These are phyloP conservation scores for Parnassius orleans DNA, from an alignment of 2,888 invertebrate species.

Conservation along the genomic window DNA sequence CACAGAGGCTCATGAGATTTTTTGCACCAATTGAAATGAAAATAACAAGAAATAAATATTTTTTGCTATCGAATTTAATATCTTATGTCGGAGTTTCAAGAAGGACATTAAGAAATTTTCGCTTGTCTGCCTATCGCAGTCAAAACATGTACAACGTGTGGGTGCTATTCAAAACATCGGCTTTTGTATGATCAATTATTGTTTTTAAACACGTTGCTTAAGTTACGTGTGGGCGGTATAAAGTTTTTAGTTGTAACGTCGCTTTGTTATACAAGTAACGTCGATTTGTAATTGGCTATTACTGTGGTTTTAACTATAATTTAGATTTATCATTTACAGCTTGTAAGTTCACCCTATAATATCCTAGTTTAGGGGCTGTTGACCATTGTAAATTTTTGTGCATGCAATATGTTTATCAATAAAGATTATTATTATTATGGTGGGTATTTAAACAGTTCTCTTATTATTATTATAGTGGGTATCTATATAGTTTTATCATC, in stretches of 20 bases:
- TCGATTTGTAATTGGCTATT: background rate
- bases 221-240: background rate
- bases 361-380: too few relatives aligned
- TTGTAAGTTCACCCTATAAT: too few relatives aligned
- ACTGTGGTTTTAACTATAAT: too few relatives aligned
- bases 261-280: background rate
- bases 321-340: too few relatives aligned
- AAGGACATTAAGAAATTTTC: slow-evolving; percentile 10
- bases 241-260: background rate
- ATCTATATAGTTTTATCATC: too few relatives aligned
- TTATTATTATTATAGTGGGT: too few relatives aligned
- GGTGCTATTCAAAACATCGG: slow-evolving; percentile 15
- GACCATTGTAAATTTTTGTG: too few relatives aligned
- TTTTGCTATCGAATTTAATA: slow-evolving; percentile 5
- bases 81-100: background rate
- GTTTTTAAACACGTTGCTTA: background rate
- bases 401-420: too few relatives aligned
- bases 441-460: too few relatives aligned
- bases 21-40: slow-evolving; percentile 9
- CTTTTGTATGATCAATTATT: slow-evolving; percentile 5
- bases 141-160: slow-evolving; percentile 11
- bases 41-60: slow-evolving; percentile 7
- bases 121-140: slow-evolving; percentile 14
- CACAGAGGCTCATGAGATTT: slow-evolving; percentile 19
- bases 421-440: too few relatives aligned